A percentile compares a stretch with the other conserved stretches of the same genome.
These are phyloP conservation scores for Dicrurus megarhynchus DNA, from an alignment of 2,113 vertebrate genomes.

Conservation along the genomic window DNA sequence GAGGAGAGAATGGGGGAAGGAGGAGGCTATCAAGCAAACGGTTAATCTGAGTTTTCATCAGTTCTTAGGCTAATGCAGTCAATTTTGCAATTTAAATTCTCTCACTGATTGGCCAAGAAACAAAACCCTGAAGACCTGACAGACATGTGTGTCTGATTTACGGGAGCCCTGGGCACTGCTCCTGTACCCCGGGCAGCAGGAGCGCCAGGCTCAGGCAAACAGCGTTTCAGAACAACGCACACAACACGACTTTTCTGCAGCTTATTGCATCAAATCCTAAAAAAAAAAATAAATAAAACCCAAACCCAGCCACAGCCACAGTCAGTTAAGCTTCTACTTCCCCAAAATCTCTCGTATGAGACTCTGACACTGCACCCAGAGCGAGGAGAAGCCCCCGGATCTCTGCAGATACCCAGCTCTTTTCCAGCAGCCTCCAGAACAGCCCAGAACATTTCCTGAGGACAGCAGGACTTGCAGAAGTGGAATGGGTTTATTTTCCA, in stretches of 20 bases:
- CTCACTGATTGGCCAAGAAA: not conserved
- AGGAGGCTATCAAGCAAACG: not conserved
- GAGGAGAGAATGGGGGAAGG: not conserved
- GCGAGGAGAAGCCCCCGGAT: not conserved
- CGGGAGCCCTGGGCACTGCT: not conserved
- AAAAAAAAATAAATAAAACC: not conserved
- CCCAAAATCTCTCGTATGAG: not conserved
- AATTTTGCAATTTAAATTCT: not conserved
- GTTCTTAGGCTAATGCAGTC: not conserved
- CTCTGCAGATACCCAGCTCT: accelerated
- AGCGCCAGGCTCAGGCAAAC: not conserved
- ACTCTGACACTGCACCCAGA: not conserved
- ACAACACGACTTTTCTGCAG: not conserved
- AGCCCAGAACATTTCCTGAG: not conserved
- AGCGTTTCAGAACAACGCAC: not conserved
- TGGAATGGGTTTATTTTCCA: not conserved
- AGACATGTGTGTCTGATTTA: not conserved
- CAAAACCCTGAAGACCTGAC: not conserved
- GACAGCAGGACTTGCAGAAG: not conserved
- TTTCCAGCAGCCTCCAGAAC: not conserved
- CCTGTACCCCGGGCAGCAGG: accelerated
- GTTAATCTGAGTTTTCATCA: not conserved
- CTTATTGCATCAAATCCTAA: not conserved
- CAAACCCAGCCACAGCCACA: no score
- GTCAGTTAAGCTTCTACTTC: not conserved